phyloP scores from a whole-genome alignment of 2,888 invertebrate genomes.

The Catocala sponsa region DNA sequence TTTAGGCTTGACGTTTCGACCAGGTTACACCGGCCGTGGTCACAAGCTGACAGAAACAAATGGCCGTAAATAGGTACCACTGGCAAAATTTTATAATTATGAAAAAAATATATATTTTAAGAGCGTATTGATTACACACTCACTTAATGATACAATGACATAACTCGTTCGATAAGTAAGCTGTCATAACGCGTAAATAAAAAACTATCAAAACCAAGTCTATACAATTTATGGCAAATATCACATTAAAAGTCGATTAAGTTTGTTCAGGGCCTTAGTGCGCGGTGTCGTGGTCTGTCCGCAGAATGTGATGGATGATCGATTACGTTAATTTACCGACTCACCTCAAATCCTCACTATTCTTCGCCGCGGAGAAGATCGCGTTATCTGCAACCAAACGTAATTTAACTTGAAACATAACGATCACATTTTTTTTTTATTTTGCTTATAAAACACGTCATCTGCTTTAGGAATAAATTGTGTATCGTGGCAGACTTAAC shows the following conservation, averaged over 20 bases:
- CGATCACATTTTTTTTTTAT: background rate
- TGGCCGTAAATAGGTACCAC: no score
- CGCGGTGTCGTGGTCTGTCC: conserved; percentile 4
- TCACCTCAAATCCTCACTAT: conserved; percentile 77
- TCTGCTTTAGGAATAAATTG: no score
- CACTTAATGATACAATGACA: background rate
- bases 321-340: conserved; percentile 57
- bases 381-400: conserved; percentile 69
- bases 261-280: conserved; percentile 39
- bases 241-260: conserved; percentile 66
- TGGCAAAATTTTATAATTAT: no score
- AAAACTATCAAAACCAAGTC: conserved; percentile 10
- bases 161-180: background rate
- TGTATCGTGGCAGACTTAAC: no score
- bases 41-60: no score
- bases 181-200: background rate
- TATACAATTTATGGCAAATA: conserved; percentile 40
- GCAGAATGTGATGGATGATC: conserved; percentile 41
- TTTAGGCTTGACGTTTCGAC: no score
- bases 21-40: no score
- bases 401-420: conserved; percentile 12
- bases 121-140: no score
- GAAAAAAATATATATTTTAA: no score
- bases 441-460: no score
- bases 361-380: conserved; percentile 49